Base-by-base conservation (phyloP, 2,797 vertebrate genomes). In the Hypotaenidia philippensis region DNA sequence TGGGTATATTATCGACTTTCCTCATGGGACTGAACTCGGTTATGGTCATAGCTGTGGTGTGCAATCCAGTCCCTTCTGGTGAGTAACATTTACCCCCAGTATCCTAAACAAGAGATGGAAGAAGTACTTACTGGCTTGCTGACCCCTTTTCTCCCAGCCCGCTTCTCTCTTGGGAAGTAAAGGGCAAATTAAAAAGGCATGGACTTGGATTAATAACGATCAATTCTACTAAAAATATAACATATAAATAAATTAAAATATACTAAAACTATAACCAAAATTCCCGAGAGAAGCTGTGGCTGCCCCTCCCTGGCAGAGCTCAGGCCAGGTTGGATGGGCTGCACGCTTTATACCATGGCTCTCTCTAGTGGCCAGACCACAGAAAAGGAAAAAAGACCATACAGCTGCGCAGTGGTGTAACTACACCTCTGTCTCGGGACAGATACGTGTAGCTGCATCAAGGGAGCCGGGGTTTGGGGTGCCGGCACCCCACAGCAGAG, bases 301-400 rank as follows among this genome's bases (percentile, higher is more conserved):
- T 49, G 47, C 23, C 47, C 47, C 12, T 49, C 47, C 23, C 47
- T 49, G 47, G 47, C 21, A 49, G 47, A 13, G 47, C 25, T 49
- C 47, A 49, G 47, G 47, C 47, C 47, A 25, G 47, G 47, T 25
- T 49, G 47, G 47, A 14, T 49, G 47, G 13, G 47, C 47, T 49
- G 59, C 63, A 84, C 41, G 3, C 23, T 87, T 85, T 72, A 79
- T 94, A 59, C 71, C 81, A 66, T 41, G 75, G 96, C 95, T 69
- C 96, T 56, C 95, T 94, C 96, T 94, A 92, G 96, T 5, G 96
- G 96, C 32, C 64, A 29, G n/a, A 65, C 2, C 7, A 2, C 15
- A 8, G 55, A 31, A 36, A 10, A 53, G 57, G 41, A 44, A 17
- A 7, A n/a, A 40, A 12, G 3, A 0, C 50, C 5, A 10, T 3